phyloP scores from a whole-genome alignment of 2,888 invertebrate genomes.

The Galerucella pusilla region DNA sequence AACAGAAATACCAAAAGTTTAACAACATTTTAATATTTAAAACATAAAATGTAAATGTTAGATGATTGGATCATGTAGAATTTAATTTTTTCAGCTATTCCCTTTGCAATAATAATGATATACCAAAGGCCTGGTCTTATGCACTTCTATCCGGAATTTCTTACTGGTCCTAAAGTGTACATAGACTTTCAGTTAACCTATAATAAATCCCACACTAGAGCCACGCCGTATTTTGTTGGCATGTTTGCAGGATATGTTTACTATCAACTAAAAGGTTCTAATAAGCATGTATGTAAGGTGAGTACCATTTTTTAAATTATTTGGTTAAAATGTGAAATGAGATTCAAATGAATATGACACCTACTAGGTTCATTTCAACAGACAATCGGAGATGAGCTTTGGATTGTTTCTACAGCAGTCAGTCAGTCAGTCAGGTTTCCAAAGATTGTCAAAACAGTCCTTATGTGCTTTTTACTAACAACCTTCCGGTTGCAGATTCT shows the following conservation, averaged over 20 bases:
- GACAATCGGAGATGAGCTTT: too few relatives aligned
- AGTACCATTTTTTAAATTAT: slow-evolving; percentile 39
- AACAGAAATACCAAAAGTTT: not conserved
- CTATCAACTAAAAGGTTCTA: slow-evolving; percentile 58
- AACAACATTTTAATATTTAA: too few relatives aligned
- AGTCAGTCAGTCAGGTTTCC: too few relatives aligned
- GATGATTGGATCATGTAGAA: too few relatives aligned
- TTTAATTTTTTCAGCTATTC: slow-evolving; percentile 56
- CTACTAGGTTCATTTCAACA: too few relatives aligned
- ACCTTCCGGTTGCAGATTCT: too few relatives aligned
- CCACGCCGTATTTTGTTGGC: slow-evolving; percentile 71
- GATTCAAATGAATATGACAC: too few relatives aligned
- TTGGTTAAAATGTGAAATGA: not conserved
- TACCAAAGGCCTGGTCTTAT: slow-evolving; percentile 68
- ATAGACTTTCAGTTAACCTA: slow-evolving; percentile 70
- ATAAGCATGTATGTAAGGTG: slow-evolving; percentile 60
- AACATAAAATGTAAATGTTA: too few relatives aligned
- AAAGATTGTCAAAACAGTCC: too few relatives aligned
- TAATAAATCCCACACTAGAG: slow-evolving; percentile 72
- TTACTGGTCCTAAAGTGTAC: slow-evolving; percentile 67
- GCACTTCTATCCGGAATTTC: slow-evolving; percentile 70
- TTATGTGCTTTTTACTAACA: too few relatives aligned
- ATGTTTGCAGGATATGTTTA: slow-evolving; percentile 68
- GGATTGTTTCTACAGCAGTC: too few relatives aligned
- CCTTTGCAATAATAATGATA: slow-evolving; percentile 68